These are phyloP conservation scores for Sphinx pinastri DNA, from an alignment of 2,888 invertebrate genomes.

Conservation along the genomic window DNA sequence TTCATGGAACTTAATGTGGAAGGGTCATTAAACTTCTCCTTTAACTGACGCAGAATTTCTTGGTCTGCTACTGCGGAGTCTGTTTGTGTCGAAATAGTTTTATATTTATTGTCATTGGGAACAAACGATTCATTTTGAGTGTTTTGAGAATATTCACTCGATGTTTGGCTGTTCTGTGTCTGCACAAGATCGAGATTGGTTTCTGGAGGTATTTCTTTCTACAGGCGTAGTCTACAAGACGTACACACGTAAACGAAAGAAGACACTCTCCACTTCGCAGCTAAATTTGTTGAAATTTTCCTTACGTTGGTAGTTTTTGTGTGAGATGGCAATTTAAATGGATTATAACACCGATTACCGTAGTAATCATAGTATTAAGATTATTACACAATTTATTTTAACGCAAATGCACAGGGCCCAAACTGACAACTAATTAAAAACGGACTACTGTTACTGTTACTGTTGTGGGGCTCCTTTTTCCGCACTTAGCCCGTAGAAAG, in stretches of 20 bases:
- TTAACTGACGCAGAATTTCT: conserved; percentile 37
- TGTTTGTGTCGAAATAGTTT: conserved; percentile 30
- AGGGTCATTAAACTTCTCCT: conserved; percentile 38
- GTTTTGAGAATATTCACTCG: conserved; percentile 28
- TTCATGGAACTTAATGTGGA: conserved; percentile 36
- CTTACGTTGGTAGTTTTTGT: not conserved
- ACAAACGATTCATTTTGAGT: conserved; percentile 29
- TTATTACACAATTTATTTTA: no score
- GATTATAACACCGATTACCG: conserved; percentile 10
- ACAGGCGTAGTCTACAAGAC: conserved; percentile 24
- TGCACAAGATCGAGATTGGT: no score
- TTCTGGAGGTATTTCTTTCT: conserved; percentile 3
- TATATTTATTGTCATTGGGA: conserved; percentile 29
- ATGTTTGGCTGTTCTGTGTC: not conserved
- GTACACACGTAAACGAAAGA: conserved; percentile 23
- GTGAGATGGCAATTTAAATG: not conserved
- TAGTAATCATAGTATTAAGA: no score
- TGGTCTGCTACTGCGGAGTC: conserved; percentile 30
- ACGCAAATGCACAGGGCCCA: no score
- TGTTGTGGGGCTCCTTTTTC: no score
- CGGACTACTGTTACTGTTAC: no score
- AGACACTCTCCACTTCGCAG: conserved; percentile 24
- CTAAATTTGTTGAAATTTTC: not conserved
- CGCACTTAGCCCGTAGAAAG: no score
- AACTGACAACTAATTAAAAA: no score